These are phyloP conservation scores for Bugulina stolonifera DNA, from an alignment of 2,888 invertebrate species.

Conservation along the genomic window DNA sequence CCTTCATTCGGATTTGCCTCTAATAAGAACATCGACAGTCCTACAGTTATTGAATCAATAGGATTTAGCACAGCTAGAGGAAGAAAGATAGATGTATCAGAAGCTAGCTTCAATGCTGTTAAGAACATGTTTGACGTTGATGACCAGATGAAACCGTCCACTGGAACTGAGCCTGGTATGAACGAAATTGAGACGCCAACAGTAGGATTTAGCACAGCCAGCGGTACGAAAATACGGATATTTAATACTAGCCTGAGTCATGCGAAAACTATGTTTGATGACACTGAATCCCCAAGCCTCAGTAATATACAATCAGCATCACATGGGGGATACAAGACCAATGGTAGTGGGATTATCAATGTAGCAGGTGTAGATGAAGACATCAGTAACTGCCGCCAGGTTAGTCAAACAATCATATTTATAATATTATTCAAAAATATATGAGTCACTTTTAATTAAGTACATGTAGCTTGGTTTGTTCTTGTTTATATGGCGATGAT, in stretches of 20 bases:
- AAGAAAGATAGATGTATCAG: background rate
- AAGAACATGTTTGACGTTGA: background rate
- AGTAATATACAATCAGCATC: too few species aligned
- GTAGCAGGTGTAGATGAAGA: too few species aligned
- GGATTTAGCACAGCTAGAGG: background rate
- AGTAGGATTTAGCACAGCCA: background rate
- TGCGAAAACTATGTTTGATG: background rate
- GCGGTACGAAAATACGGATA: background rate
- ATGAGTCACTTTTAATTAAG: too few species aligned
- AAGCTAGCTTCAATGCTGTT: background rate
- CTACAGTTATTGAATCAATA: background rate
- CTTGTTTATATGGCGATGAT: too few species aligned
- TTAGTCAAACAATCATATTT: too few species aligned
- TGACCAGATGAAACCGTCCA: background rate
- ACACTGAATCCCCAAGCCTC: too few species aligned
- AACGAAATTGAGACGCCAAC: background rate
- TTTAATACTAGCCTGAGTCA: background rate
- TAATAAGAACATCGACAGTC: background rate
- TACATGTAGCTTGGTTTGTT: too few species aligned
- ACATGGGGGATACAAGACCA: too few species aligned
- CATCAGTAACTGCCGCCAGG: too few species aligned
- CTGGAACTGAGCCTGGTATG: background rate
- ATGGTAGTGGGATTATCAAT: too few species aligned
- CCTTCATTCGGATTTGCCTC: background rate
- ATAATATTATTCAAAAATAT: too few species aligned